Evolutionary conservation across 2,113 vertebrate species (phyloP).

Genomic region (Micronycteris hirsuta): DNA sequence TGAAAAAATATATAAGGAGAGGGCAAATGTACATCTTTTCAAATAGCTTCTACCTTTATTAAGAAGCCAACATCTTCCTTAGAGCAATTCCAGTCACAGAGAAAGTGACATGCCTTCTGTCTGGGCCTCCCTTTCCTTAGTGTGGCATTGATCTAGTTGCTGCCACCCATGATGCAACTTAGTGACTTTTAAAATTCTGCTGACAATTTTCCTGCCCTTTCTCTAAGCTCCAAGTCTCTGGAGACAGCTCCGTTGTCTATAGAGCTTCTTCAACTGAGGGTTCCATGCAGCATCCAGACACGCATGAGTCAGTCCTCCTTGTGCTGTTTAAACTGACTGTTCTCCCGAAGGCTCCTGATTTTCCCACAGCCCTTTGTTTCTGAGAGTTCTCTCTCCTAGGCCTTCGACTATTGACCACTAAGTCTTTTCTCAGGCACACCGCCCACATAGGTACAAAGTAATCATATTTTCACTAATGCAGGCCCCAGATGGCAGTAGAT

Average conservation of each 20-base stretch:
- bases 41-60: neutral
- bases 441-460: neutral
- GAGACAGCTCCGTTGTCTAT: neutral
- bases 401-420: neutral
- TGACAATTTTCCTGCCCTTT: neutral
- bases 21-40: neutral
- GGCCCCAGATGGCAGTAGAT: neutral
- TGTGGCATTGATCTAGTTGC: neutral
- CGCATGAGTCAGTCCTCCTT: neutral
- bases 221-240: neutral
- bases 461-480: constrained; percentile 17
- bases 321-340: neutral
- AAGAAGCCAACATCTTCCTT: neutral
- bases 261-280: neutral
- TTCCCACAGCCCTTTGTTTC: neutral
- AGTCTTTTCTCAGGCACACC: constrained; percentile 1
- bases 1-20: neutral
- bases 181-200: neutral
- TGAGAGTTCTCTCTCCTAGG: neutral
- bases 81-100: neutral
- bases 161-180: neutral
- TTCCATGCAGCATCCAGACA: neutral
- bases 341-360: neutral
- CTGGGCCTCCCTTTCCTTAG: neutral
- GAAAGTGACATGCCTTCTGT: neutral